Base-by-base conservation (phyloP, 1,140 invertebrate species). In the Ditylenchus dipsaci region DNA sequence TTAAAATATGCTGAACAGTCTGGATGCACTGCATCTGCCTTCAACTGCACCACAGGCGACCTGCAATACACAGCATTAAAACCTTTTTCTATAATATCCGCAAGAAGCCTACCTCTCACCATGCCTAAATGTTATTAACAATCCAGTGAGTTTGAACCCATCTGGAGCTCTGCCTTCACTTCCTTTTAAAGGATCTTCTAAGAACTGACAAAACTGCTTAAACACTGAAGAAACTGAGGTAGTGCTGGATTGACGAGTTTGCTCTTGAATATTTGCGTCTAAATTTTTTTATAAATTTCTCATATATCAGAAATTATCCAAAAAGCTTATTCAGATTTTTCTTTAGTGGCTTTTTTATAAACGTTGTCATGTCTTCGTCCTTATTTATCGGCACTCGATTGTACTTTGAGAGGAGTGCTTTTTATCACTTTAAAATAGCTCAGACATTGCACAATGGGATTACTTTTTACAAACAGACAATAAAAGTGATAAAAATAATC, bases 81-180 rank as follows among this genome's bases (percentile, higher is more conserved):
- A 13, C 11, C 43, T 45, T 13, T n/a, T 13, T 45, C n/a, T 45
- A 13, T 45, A 45, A 53, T 8, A 3, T 5, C 49, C 23, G 11
- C 19, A 42, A 21, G 3, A 53, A 3, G 5, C 61, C 33, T 59
- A 69, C 70, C 70, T 47, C 59, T 72, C 70, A 1, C 70, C 70
- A 65, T 72, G 70, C n/a, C 70, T 30, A 53, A 72, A 73, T 38
- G 61, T 43, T 11, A 74, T 23, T n/a, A 73, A 49, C 17, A 72
- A n/a, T 0, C 68, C 70, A 15, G 23, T 26, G 9, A 72, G 23
- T 26, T 26, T 47, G 17, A 49, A 73, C 1, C 71, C 71, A 1
- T 5, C 26, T 15, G 27, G 38, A 1, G 27, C 13, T 3, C n/a
- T 11, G 8, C 60, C 70, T 62, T 72, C 70, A n/a, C 21, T 27